phyloP scores from a whole-genome alignment of 2,113 vertebrate genomes.

The Origma solitaria region DNA sequence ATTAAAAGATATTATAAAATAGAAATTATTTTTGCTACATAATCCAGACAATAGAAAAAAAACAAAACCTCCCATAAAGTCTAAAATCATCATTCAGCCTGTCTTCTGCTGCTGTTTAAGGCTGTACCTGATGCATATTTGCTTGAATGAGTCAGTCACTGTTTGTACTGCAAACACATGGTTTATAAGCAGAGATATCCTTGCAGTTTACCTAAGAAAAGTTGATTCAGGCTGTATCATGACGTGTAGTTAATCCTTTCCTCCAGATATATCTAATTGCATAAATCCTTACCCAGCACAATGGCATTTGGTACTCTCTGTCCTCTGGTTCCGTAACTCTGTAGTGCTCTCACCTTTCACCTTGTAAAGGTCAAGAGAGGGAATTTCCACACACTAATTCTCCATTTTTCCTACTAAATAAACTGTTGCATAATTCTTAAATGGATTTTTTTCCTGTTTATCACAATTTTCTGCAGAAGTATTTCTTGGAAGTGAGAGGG shows the following conservation, averaged over 20 bases:
- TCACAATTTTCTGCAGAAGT: not conserved
- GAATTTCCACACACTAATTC: not conserved
- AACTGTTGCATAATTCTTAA: not conserved
- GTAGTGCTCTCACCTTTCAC: not conserved
- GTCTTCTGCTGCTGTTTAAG: not conserved
- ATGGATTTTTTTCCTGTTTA: slow-evolving; percentile 12
- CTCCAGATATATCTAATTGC: not conserved
- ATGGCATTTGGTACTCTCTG: not conserved
- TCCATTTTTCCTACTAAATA: not conserved
- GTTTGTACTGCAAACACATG: not conserved
- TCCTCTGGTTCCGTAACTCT: not conserved
- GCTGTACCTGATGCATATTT: not conserved
- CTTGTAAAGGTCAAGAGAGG: slow-evolving; percentile 16
- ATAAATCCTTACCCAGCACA: not conserved
- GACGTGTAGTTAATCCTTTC: not conserved
- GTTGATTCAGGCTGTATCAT: not conserved
- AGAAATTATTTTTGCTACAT: not conserved
- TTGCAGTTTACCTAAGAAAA: slow-evolving; percentile 8
- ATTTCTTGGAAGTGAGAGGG: not conserved
- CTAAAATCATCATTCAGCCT: not conserved
- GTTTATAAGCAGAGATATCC: not conserved
- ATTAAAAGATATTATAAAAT: not conserved
- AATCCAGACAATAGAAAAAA: not conserved
- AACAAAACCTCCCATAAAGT: not conserved
- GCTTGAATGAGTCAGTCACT: not conserved